These are phyloP conservation scores for Caenorhabditis afra DNA, from an alignment of 2,888 invertebrate genomes.

Conservation along the genomic window DNA sequence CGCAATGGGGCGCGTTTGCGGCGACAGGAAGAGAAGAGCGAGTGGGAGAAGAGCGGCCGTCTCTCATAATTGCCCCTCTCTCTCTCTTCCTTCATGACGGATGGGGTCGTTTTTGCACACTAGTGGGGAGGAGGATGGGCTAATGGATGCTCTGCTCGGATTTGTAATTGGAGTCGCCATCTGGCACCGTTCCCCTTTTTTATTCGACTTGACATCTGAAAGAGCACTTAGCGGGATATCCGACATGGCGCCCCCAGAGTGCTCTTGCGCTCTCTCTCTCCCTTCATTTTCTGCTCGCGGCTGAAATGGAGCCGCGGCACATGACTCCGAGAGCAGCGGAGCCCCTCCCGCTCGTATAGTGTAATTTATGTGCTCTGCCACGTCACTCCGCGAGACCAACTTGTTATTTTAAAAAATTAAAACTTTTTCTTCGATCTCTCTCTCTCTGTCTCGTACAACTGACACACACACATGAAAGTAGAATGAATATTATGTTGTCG, in stretches of 20 bases:
- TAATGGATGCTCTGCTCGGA: background rate
- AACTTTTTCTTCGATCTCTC: too few species aligned
- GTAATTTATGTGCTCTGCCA: background rate
- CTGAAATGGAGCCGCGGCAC: slow-evolving; percentile 39
- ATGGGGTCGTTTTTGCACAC: background rate
- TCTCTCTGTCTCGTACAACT: too few species aligned
- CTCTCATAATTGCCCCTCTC: background rate
- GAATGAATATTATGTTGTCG: too few species aligned
- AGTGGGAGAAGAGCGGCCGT: too few species aligned
- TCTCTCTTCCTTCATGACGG: background rate
- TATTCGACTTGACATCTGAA: too few species aligned
- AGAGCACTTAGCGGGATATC: background rate
- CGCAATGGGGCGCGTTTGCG: too few species aligned
- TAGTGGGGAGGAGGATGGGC: background rate
- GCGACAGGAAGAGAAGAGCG: too few species aligned
- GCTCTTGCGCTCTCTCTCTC: slow-evolving; percentile 18
- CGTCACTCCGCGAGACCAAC: background rate
- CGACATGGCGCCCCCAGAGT: background rate
- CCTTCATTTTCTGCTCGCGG: slow-evolving; percentile 33
- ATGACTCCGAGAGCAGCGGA: slow-evolving; percentile 15
- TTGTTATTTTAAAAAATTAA: too few species aligned
- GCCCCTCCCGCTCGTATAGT: background rate
- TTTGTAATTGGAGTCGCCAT: slow-evolving; percentile 4
- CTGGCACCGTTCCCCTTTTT: background rate
- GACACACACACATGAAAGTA: too few species aligned